phyloP scores from a whole-genome alignment of 2,797 vertebrate species.

The Petrocephalus sullivani region DNA sequence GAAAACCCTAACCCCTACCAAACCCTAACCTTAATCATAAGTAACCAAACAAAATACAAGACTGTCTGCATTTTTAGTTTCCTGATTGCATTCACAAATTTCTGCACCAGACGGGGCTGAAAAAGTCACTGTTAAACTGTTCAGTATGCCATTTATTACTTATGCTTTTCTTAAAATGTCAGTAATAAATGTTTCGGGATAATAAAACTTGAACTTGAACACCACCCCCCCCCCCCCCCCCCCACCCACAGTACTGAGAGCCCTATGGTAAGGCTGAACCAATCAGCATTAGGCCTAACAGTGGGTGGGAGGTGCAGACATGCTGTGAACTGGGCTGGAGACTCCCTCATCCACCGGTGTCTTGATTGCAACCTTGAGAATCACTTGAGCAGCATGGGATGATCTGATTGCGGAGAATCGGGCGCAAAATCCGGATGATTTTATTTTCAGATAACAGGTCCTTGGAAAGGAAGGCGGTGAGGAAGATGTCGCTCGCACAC shows the following conservation, averaged over 20 bases:
- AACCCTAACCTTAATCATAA: background rate
- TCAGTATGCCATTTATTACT: background rate
- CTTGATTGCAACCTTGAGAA: conserved; percentile 43
- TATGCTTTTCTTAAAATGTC: background rate
- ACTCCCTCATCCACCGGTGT: conserved; percentile 17
- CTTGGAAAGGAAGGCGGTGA: background rate
- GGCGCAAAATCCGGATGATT: conserved; percentile 34
- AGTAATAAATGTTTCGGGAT: background rate
- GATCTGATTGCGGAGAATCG: conserved; percentile 39
- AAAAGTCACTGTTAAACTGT: background rate
- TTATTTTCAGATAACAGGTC: conserved; percentile 32
- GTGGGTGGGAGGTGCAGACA: background rate
- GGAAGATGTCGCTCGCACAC: background rate
- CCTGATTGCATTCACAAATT: too few species aligned
- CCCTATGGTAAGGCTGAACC: background rate
- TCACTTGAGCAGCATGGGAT: conserved; percentile 30
- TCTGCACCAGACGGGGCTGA: background rate
- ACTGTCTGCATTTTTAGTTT: background rate
- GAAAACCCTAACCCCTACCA: background rate
- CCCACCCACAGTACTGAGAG: background rate
- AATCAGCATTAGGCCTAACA: background rate
- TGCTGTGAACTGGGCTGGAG: background rate
- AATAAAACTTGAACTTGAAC: background rate
- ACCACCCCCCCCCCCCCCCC: background rate
- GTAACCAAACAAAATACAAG: background rate